Evolutionary conservation across 1,140 invertebrate species (phyloP).

Genomic region (Neocloeon triangulifer): DNA sequence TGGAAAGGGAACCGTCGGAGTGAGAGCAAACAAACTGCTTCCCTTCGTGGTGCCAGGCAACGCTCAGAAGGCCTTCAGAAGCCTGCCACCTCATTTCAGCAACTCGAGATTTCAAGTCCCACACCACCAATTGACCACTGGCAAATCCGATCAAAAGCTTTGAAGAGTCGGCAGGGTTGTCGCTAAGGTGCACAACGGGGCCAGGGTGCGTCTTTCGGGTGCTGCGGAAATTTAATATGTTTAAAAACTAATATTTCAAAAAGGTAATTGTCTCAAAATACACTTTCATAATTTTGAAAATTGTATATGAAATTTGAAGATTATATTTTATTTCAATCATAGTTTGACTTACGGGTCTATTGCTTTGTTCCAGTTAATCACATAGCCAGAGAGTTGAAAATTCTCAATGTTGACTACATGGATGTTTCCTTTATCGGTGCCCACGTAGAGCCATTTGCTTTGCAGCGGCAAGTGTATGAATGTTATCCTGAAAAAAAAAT

Average conservation of each 20-base stretch:
- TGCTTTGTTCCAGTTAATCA: slow-evolving; percentile 99
- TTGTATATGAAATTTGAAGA: too few relatives aligned
- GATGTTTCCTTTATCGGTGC: slow-evolving; percentile 93
- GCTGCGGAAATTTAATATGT: too few relatives aligned
- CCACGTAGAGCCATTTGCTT: slow-evolving; percentile 96
- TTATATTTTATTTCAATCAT: too few relatives aligned
- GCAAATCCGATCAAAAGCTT: slow-evolving; percentile 95
- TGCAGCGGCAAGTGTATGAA: slow-evolving; percentile 82
- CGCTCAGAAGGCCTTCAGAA: slow-evolving; percentile 54
- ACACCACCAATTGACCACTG: slow-evolving; percentile 78
- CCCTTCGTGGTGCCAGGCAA: slow-evolving; percentile 93
- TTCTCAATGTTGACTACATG: slow-evolving; percentile 93
- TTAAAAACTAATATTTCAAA: too few relatives aligned
- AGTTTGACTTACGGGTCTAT: slow-evolving; percentile 99
- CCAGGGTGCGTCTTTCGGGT: slow-evolving; percentile 88
- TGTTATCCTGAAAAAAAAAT: slow-evolving; percentile 49
- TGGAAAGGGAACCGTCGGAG: slow-evolving; percentile 79
- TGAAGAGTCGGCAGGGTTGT: slow-evolving; percentile 68
- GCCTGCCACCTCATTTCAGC: slow-evolving; percentile 68
- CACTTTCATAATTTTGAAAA: too few relatives aligned
- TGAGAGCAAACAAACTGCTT: slow-evolving; percentile 96
- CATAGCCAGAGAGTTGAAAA: slow-evolving; percentile 88
- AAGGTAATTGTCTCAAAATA: too few relatives aligned
- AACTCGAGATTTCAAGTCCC: slow-evolving; percentile 69
- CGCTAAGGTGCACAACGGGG: slow-evolving; percentile 79